Base-by-base conservation (phyloP, 2,113 vertebrate species). In the Crotalus tigris region DNA sequence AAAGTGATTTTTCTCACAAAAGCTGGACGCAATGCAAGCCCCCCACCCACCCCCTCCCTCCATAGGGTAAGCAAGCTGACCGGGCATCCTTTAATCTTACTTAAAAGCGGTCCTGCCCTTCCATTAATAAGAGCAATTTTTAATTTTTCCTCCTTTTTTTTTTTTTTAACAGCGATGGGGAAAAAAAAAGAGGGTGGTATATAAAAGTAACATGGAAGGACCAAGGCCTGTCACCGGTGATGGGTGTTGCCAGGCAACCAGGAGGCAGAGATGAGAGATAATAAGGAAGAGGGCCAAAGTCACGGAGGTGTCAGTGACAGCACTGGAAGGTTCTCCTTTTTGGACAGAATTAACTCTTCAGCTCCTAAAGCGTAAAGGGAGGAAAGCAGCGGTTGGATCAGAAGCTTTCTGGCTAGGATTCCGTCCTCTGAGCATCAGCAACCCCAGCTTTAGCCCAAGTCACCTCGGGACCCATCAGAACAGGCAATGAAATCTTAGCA, bases 211-310 rank as follows among this genome's bases (percentile, higher is more conserved):
- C 1, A 0, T 9, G 51, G n/a, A 94, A 90, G 89, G 85, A 92
- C 57, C 24, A 94, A 91, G 54, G 87, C 93, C 91, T 92, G 88
- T 93, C 89, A 93, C 89, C 86, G 93, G 92, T 88, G 89, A 19
- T 0, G 0, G 39, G 39, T 46, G 92, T 58, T 96, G 92, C 91
- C 95, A 94, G 93, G 94, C 86, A 95, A 94, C 94, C 86, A 44
- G 91, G 46, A 94, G 69, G 89, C 89, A 95, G 85, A 13, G 0
- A 17, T 0, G 1, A 93, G 26, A 92, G 59, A 93, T 91, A 91
- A 64, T 3, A 95, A 57, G 93, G 89, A 94, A 88, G 15, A 75
- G 19, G 92, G 90, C 57, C 93, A 95, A 93, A 95, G 90, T 1
- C 51, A 89, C 85, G 64, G 11, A 58, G 2, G 59, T 88, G 29